Base-by-base conservation (phyloP, 2,888 invertebrate species). In the Heliconius erato region DNA sequence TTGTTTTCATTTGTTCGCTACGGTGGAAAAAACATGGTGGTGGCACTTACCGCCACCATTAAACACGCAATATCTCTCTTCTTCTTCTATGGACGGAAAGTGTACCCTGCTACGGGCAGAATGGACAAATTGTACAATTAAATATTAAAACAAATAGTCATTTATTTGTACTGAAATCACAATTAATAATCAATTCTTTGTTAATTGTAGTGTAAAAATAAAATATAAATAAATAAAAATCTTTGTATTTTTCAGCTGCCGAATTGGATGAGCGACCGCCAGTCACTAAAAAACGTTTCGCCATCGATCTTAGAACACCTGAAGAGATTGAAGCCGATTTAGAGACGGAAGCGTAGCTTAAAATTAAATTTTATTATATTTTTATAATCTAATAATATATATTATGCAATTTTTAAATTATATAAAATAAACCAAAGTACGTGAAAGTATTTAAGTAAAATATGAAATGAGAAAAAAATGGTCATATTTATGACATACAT, bases 251-350 rank as follows among this genome's bases (percentile, higher is more conserved):
- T 78, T 78, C 68, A 28, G 71, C 74, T 82, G 6, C 92, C 92
- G 96, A 96, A 63, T 87, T 90, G 14, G 94, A 94, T 49, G 96
- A 96, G 19, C 94, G 96, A 80, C 94, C 96, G 0, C 93, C 96
- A 1, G 92, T 94, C 65, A 90, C 94, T 76, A 96, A 96, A 87
- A 98, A 97, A 85, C 96, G 97, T 86, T 98, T 98, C 89, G 98
- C 98, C 0, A 98, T 99, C 82, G 98, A 99, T 92, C 94, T 99
- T 80, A 96, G 98, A 85, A 97, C 98, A 12, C 98, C 98, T 0
- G 98, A 98, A 88, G 98, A 98, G 90, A 97, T 98, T 78, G 97
- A 97, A 85, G 97, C 97, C 0, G 98, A 98, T 40, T 94, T 97
- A 28, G 98, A 98, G 92, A 98, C 98, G 0, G 98, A 98, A 89